Evolutionary conservation across 2,888 invertebrate species (phyloP).

Genomic region (Buathra laborator): DNA sequence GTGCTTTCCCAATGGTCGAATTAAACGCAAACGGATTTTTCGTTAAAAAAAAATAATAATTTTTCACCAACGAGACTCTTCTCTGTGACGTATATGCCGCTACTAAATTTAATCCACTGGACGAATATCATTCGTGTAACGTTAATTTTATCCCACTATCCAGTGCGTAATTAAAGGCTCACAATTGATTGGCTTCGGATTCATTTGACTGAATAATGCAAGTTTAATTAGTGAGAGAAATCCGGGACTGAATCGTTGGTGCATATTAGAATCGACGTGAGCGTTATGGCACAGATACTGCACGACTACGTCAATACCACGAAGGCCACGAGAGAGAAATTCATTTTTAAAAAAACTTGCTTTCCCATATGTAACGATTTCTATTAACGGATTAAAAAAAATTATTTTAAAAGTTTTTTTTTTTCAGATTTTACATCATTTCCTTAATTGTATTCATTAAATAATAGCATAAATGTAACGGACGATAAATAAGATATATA

Average conservation of each 20-base stretch:
- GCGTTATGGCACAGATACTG: background rate
- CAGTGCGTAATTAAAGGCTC: constrained; percentile 70
- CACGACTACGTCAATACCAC: background rate
- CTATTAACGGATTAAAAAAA: background rate
- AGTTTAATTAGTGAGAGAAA: constrained; percentile 76
- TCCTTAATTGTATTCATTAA: background rate
- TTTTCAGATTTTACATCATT: background rate
- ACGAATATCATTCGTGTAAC: constrained; percentile 32
- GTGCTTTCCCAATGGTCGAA: background rate
- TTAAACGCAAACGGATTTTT: background rate
- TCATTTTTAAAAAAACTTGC: background rate
- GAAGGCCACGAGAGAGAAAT: background rate
- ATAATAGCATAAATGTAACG: background rate
- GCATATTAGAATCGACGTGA: constrained; percentile 69
- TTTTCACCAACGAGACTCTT: background rate
- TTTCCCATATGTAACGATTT: background rate
- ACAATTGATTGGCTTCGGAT: constrained; percentile 72
- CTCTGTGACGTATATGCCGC: background rate
- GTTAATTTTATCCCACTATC: constrained; percentile 56
- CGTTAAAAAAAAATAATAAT: background rate
- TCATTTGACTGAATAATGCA: constrained; percentile 76
- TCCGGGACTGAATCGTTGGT: constrained; percentile 68
- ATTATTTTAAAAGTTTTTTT: background rate
- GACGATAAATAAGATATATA: background rate
- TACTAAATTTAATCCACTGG: background rate